phyloP scores from a whole-genome alignment of 1,140 invertebrate genomes.

The Metaphire vulgaris region DNA sequence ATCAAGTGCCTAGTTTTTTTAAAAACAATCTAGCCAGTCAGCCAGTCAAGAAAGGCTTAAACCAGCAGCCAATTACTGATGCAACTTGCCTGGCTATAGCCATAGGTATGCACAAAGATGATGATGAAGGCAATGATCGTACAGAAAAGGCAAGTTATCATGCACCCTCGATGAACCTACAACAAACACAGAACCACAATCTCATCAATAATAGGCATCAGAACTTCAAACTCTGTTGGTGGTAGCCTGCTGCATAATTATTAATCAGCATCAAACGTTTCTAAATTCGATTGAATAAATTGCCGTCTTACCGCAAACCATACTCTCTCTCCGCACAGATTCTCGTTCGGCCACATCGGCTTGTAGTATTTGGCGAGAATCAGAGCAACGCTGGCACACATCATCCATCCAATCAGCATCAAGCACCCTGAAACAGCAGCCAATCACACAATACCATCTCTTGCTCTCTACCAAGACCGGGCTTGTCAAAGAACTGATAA shows the following conservation, averaged over 20 bases:
- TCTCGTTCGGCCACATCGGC: constrained; percentile 71
- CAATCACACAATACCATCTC: not conserved
- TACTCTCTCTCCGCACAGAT: constrained; percentile 75
- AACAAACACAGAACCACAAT: constrained; percentile 15
- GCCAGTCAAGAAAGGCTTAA: too few species aligned
- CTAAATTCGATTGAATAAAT: too few species aligned
- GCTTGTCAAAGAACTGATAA: too few species aligned
- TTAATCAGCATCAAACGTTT: too few species aligned
- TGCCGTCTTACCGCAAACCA: constrained; percentile 67
- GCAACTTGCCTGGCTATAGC: constrained; percentile 26
- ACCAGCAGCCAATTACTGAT: too few species aligned
- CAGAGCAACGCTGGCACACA: constrained; percentile 77
- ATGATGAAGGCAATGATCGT: constrained; percentile 42
- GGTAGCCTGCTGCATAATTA: too few species aligned
- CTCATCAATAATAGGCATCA: too few species aligned
- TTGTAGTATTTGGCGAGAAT: constrained; percentile 80
- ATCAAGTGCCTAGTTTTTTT: too few species aligned
- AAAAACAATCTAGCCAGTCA: too few species aligned
- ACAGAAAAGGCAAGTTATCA: constrained; percentile 36
- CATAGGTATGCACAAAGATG: constrained; percentile 38
- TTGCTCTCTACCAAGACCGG: too few species aligned
- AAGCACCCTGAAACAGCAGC: constrained; percentile 52
- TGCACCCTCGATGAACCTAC: constrained; percentile 40
- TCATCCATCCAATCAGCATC: constrained; percentile 86
- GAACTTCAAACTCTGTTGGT: too few species aligned